Base-by-base conservation (phyloP, 2,888 invertebrate species). In the Cantharis rufa region DNA sequence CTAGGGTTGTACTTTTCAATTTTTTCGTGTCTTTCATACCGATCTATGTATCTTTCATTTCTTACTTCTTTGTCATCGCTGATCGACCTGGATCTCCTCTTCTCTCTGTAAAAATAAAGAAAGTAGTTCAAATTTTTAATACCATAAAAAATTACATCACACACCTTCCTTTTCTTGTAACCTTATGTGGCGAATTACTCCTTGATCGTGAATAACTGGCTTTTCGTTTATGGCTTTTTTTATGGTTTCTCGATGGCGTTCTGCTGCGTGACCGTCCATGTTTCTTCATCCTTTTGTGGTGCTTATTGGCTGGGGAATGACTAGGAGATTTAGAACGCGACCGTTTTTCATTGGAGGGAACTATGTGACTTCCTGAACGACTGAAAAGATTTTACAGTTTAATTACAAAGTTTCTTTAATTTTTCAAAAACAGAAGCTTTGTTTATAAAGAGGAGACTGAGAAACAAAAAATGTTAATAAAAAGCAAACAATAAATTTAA, bases 291-390 rank as follows among this genome's bases (percentile, higher is more conserved):
- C 86, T 81, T 74, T 87, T 87, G 69, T 85, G 84, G 74, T 87
- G 87, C 75, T 87, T 87, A 68, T 77, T 83, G 7, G 85, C 84
- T 1, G 87, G 87, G 13, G 88, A 87, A 73, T 85, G 85, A 66
- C 86, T 87, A 3, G 84, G 82, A 3, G 88, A 88, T 10, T 87
- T 82, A 0, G 87, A 86, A 62, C 87, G 81, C 4, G 88, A 88
- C 21, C 87, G 79, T 71, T 87, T 88, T 27, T 87, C 87, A 5
- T 84, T 82, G 9, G 85, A 82, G 9, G 88, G 87, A 15, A 86
- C 87, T 80, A 87, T 86, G 78, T 88, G 88, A 71, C 88, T 88
- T 48, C 88, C 88, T 0, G 88, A 88, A 7, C 89, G 88, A 78
- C 88, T 88, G 72, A n/a, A 80, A 82, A n/a, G 48, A n/a, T 71